Base-by-base conservation (phyloP, 1,140 invertebrate genomes). In the Oscheius sp. region DNA sequence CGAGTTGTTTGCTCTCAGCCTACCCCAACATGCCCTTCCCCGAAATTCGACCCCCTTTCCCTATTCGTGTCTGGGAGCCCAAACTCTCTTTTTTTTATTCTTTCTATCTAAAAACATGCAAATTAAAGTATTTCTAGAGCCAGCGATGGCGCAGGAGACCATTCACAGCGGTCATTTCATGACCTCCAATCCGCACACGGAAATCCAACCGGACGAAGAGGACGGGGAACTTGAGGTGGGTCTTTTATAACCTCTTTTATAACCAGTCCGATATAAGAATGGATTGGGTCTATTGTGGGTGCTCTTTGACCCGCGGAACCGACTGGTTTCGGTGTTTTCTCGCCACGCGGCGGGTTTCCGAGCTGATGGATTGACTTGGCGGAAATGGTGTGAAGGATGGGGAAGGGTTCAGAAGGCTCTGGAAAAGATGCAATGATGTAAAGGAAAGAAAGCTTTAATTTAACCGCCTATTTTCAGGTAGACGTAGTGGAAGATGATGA, bases 91-190 rank as follows among this genome's bases (percentile, higher is more conserved):
- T n/a, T 1, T 28, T 7, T 20, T 2, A 7, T 3, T 35, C 20
- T 62, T n/a, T 42, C 2, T 28, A 32, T 55, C 31, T 61, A 29
- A 38, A 3, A 34, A 15, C 18, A 13, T 61, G 28, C 29, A 2
- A 58, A 20, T n/a, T 58, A 13, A 29, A 2, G 18, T 31, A 63
- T 52, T 62, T 70, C 23, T 59, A 71, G 61, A 36, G 20, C 28
- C 7, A 49, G 52, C 23, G 13, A 79, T 77, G 78, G 38, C 82
- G 18, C 82, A 80, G 18, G 83, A 83, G 61, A 79, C 78, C 20
- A 83, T 83, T 23, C 82, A 83, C 49, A 82, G 80, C 69, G 82
- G 83, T 68, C 82, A 84, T 80, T 83, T 83, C 72, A 83, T 84
- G 82, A 82, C 80, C 28, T 84, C 83, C 7, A 84, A 83, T 68